Conservation (phyloP, 35 echinoderm and acorn worm species). For the Ptychodera flava region DNA sequence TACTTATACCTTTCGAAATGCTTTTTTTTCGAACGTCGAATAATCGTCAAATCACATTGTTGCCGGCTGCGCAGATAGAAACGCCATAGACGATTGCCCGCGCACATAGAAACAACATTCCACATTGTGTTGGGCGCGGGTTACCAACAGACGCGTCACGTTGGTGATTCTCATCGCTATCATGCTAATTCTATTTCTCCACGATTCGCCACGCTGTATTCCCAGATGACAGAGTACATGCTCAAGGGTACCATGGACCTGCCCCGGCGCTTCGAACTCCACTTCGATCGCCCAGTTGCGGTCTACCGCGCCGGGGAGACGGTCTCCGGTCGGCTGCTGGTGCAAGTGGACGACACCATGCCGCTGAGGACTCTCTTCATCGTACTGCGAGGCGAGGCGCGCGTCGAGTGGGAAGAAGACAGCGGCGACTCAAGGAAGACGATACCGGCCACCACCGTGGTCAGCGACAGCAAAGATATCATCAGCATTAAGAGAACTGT, state of each 20-base stretch:
- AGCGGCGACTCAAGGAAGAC: neutral
- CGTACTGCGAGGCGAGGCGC: neutral
- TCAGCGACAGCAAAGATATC: neutral
- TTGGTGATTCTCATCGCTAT: neutral
- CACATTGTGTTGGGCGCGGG: neutral
- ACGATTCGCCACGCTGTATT: neutral
- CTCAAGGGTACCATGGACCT: neutral
- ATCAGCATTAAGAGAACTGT: neutral
- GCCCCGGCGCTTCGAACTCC: neutral
- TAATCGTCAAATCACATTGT: neutral
- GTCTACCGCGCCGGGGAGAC: neutral
- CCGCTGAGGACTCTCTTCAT: neutral
- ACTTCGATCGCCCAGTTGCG: neutral
- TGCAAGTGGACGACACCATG: neutral
- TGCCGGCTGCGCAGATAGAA: neutral
- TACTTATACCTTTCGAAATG: neutral
- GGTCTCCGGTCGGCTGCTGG: neutral
- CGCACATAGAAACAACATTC: neutral
- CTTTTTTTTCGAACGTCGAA: neutral
- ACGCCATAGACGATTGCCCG: neutral
- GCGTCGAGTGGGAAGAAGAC: neutral
- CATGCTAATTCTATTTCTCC: neutral
- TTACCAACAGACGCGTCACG: neutral
- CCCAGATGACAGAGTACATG: neutral
- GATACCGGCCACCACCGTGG: neutral